These are phyloP conservation scores for Andrena marginata DNA, from an alignment of 2,888 invertebrate genomes.

Conservation along the genomic window DNA sequence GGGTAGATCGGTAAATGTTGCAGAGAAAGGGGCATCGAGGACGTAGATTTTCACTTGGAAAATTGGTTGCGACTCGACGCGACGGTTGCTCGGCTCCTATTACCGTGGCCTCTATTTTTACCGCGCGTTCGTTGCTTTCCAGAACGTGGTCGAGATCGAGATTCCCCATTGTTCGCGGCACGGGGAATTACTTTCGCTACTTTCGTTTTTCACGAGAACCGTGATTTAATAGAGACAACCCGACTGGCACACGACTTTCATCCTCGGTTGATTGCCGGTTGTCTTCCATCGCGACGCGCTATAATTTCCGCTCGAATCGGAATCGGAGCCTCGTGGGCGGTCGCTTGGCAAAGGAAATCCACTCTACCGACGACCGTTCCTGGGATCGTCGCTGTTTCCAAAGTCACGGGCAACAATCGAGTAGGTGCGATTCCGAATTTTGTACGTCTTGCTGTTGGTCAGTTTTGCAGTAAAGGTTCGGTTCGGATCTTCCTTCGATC, in stretches of 20 bases:
- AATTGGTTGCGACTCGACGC: not conserved
- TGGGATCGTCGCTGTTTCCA: not conserved
- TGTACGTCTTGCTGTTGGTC: not conserved
- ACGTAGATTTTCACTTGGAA: constrained; percentile 9
- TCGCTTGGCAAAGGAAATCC: not conserved
- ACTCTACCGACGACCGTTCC: not conserved
- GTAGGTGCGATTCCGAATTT: not conserved
- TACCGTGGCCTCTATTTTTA: not conserved
- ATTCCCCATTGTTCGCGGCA: constrained; percentile 55
- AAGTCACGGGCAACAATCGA: too few species aligned
- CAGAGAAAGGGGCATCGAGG: too few species aligned
- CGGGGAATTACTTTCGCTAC: constrained; percentile 69
- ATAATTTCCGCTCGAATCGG: constrained; percentile 12
- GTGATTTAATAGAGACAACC: constrained; percentile 61
- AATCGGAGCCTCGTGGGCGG: constrained; percentile 3
- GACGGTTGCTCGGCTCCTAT: not conserved
- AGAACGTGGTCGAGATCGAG: constrained; percentile 49
- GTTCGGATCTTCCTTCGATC: constrained; percentile 10
- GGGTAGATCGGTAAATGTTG: not conserved
- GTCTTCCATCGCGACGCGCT: constrained; percentile 6
- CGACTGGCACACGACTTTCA: constrained; percentile 56
- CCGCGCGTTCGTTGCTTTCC: constrained; percentile 48
- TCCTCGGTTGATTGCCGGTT: constrained; percentile 57
- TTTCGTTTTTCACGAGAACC: constrained; percentile 63
- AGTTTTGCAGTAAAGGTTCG: not conserved